Conservation (phyloP, 2,797 vertebrate species). For the Falco naumanni region DNA sequence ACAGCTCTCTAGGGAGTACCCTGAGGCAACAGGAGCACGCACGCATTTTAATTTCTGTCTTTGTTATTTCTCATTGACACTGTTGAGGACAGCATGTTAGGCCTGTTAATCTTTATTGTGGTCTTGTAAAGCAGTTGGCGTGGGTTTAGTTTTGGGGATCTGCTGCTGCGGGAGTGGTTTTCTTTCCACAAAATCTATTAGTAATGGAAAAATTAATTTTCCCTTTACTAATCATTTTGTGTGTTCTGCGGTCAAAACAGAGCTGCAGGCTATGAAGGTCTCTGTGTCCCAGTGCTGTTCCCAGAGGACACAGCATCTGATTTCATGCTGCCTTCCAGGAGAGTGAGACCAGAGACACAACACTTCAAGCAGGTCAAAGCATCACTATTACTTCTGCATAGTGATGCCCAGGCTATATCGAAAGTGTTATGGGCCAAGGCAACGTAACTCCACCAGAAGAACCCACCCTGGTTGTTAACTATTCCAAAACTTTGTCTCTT, state of each 20-base stretch:
- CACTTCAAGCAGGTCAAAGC: not conserved
- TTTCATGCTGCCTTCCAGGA: not conserved
- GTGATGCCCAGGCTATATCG: fast-evolving
- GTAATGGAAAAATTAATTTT: not conserved
- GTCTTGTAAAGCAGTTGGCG: not conserved
- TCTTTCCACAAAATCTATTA: not conserved
- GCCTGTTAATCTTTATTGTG: not conserved
- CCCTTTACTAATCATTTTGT: not conserved
- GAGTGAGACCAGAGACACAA: fast-evolving
- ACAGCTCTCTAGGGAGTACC: not conserved
- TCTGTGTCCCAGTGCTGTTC: not conserved
- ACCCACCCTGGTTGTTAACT: not conserved
- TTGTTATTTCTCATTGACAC: not conserved
- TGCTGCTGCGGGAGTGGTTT: not conserved
- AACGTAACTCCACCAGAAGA: not conserved
- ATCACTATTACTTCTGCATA: not conserved
- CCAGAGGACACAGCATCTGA: not conserved
- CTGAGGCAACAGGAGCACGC: too few relatives aligned
- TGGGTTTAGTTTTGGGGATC: not conserved
- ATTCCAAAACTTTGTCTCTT: not conserved
- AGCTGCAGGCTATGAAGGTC: not conserved
- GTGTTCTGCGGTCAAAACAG: not conserved
- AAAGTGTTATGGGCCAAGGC: not conserved
- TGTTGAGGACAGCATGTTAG: not conserved
- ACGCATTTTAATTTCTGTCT: not conserved